phyloP scores from a whole-genome alignment of 2,888 invertebrate species.

The Mactromeris polynyma region DNA sequence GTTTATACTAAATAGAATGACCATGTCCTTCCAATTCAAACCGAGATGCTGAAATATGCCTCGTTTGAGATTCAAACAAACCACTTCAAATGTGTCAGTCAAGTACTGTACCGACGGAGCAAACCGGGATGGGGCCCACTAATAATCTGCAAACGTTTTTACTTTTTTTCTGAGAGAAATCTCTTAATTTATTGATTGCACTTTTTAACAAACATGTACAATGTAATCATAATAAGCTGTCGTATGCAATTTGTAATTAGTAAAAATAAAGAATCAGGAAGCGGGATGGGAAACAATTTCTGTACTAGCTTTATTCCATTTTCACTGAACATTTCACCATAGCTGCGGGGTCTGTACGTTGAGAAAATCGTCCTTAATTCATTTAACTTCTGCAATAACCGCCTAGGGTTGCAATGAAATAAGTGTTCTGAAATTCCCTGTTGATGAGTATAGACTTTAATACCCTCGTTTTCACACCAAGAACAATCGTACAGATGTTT shows the following conservation, averaged over 20 bases:
- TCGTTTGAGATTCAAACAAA: no score
- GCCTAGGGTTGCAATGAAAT: slow-evolving; percentile 10
- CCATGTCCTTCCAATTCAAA: no score
- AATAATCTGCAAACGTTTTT: no score
- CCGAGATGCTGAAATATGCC: no score
- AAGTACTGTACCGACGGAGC: no score
- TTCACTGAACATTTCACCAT: background rate
- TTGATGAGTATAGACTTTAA: slow-evolving; percentile 9
- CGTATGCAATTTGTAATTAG: background rate
- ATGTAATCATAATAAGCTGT: no score
- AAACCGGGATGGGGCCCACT: no score
- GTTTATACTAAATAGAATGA: no score
- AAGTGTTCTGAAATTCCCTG: background rate
- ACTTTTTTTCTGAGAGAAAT: no score
- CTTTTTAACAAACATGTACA: no score
- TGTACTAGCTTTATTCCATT: background rate
- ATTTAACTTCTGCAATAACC: background rate
- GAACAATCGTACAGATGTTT: background rate
- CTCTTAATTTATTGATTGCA: no score
- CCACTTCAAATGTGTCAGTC: no score
- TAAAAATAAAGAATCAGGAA: background rate
- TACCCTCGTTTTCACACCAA: background rate
- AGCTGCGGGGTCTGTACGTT: background rate
- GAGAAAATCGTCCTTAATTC: background rate
- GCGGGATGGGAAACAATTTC: background rate